A percentile compares a stretch with the other conserved stretches of the same genome.
Conservation (phyloP, 2,797 vertebrate genomes). For the Gouania willdenowi region DNA sequence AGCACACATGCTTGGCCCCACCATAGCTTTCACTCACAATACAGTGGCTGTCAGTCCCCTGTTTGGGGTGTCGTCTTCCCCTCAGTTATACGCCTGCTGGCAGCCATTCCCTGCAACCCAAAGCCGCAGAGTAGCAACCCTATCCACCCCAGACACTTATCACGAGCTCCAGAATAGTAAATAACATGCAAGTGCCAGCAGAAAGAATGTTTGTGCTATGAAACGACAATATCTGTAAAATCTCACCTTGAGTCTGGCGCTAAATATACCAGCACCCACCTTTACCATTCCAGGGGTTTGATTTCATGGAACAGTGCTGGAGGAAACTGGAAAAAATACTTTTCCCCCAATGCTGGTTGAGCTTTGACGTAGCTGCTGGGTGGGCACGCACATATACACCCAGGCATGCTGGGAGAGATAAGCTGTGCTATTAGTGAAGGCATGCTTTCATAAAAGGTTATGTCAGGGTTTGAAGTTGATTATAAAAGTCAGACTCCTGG, state of each 20-base stretch:
- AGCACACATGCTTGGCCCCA: conserved; percentile 9
- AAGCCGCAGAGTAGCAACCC: conserved; percentile 75
- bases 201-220: conserved; percentile 59
- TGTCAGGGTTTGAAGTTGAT: background rate
- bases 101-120: conserved; percentile 75
- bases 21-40: conserved; percentile 24
- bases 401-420: conserved; percentile 42
- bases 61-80: conserved; percentile 70
- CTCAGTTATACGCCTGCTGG: conserved; percentile 86
- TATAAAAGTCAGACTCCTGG: background rate
- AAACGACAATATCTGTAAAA: conserved; percentile 76
- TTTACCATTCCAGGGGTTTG: conserved; percentile 38
- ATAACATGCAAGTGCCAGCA: conserved; percentile 77
- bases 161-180: conserved; percentile 88
- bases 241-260: conserved; percentile 55
- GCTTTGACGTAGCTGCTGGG: conserved; percentile 18
- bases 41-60: conserved; percentile 19
- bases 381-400: background rate
- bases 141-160: conserved; percentile 79
- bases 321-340: conserved; percentile 33
- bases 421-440: conserved; percentile 31
- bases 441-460: conserved; percentile 21
- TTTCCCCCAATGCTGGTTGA: too few relatives aligned
- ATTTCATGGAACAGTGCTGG: conserved; percentile 52
- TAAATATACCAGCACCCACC: conserved; percentile 43